Evolutionary conservation across 2,797 vertebrate genomes (phyloP).

Genomic region (Gymnodraco acuticeps): DNA sequence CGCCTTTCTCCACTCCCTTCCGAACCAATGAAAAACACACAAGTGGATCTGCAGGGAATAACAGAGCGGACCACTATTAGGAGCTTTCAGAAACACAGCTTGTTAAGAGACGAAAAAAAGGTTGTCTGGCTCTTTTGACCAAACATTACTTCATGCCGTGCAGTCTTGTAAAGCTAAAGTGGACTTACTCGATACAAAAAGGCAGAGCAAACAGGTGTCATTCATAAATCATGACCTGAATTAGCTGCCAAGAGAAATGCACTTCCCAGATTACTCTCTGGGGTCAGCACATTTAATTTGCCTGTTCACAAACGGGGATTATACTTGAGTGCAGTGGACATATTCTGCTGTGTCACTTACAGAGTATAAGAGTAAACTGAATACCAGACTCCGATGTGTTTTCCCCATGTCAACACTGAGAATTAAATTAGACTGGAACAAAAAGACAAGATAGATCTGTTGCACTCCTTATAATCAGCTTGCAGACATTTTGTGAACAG

Average conservation of each 20-base stretch:
- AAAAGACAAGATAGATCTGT: constrained; percentile 22
- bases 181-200: constrained; percentile 48
- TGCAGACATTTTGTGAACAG: constrained; percentile 49
- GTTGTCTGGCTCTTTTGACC: constrained; percentile 40
- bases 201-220: constrained; percentile 57
- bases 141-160: constrained; percentile 26
- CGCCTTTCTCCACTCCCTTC: constrained; percentile 23
- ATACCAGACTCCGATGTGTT: not conserved
- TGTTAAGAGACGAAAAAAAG: constrained; percentile 46
- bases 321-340: constrained; percentile 26
- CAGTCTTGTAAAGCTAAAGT: constrained; percentile 49
- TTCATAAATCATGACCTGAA: constrained; percentile 68
- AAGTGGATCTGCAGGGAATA: constrained; percentile 52
- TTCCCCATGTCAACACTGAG: constrained; percentile 10
- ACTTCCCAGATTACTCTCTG: constrained; percentile 42
- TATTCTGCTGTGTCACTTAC: constrained; percentile 43
- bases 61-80: constrained; percentile 46
- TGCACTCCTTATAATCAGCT: constrained; percentile 64
- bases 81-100: constrained; percentile 44
- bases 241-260: constrained; percentile 30
- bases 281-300: constrained; percentile 22
- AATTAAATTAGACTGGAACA: constrained; percentile 37
- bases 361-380: constrained; percentile 33
- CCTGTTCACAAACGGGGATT: constrained; percentile 50
- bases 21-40: constrained; percentile 42